Percentiles rank a stretch among this genome's conserved stretches.
Evolutionary conservation across 2,888 invertebrate species (phyloP).

Genomic region (Parthenolecanium corni): DNA sequence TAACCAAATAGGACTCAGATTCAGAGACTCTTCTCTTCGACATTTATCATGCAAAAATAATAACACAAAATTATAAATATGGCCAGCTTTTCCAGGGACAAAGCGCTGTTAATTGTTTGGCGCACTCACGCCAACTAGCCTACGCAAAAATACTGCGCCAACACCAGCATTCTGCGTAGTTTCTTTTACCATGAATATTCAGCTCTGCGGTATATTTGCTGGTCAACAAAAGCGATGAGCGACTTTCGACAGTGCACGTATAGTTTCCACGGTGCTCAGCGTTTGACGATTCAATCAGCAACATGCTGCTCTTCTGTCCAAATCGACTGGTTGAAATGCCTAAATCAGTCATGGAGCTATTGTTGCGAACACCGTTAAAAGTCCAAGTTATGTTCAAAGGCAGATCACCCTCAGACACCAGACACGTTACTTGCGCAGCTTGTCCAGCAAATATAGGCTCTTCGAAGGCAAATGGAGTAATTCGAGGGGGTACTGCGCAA

Average conservation of each 20-base stretch:
- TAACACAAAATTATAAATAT: not conserved
- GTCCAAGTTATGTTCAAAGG: slow-evolving; percentile 43
- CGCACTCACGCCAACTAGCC: not conserved
- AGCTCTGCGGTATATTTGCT: slow-evolving; percentile 43
- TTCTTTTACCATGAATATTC: slow-evolving; percentile 36
- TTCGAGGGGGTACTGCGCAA: slow-evolving; percentile 34
- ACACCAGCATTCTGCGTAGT: no score
- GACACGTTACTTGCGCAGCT: slow-evolving; percentile 37
- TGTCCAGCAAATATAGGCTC: slow-evolving; percentile 36
- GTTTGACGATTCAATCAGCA: slow-evolving; percentile 37
- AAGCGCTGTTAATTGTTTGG: not conserved
- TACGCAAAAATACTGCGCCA: not conserved
- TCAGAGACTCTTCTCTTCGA: no score
- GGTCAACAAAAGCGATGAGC: slow-evolving; percentile 42
- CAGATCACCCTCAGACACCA: slow-evolving; percentile 38
- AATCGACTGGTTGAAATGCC: slow-evolving; percentile 34
- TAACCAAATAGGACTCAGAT: no score
- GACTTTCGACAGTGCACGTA: slow-evolving; percentile 47
- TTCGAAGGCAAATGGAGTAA: slow-evolving; percentile 36
- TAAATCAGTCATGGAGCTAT: slow-evolving; percentile 40
- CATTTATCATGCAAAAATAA: not conserved
- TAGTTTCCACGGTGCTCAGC: slow-evolving; percentile 40
- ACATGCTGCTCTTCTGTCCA: slow-evolving; percentile 36
- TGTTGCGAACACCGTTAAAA: slow-evolving; percentile 37
- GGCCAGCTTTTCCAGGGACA: not conserved